Percentiles rank a stretch among this genome's conserved stretches.
phyloP scores from a whole-genome alignment of 2,113 vertebrate genomes.

The Xiphias gladius region DNA sequence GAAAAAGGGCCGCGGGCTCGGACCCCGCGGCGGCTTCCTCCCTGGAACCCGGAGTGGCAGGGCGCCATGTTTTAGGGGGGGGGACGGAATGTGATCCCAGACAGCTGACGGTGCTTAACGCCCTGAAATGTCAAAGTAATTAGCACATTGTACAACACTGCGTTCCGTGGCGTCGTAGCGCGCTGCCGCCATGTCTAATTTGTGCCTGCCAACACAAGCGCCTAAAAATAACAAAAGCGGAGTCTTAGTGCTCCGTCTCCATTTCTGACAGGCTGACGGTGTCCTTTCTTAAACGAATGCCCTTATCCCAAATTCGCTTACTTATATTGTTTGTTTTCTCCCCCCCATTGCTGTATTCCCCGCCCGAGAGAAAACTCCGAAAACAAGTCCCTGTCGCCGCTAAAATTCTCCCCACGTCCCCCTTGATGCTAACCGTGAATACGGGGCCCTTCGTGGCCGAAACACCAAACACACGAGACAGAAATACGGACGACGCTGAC shows the following conservation, averaged over 20 bases:
- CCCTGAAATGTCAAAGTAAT: background rate
- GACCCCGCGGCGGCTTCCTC: no score
- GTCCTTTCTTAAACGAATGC: background rate
- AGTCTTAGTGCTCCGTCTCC: background rate
- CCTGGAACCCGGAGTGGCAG: no score
- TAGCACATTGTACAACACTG: background rate
- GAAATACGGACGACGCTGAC: background rate
- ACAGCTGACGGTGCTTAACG: background rate
- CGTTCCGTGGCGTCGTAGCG: background rate
- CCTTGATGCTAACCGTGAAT: background rate
- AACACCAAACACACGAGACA: background rate
- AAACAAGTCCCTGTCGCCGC: background rate
- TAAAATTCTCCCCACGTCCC: background rate
- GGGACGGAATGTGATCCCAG: background rate
- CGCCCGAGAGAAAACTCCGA: background rate
- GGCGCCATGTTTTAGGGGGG: no score
- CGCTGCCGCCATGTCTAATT: background rate
- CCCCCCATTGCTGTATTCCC: background rate
- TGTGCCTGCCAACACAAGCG: background rate
- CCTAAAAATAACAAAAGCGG: background rate
- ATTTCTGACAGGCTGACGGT: background rate
- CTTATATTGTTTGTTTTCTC: no score
- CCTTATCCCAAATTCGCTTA: background rate
- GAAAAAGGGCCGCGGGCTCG: no score
- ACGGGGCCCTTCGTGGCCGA: background rate